Evolutionary conservation across 2,113 vertebrate genomes (phyloP).

Genomic region (Enhydra lutris): DNA sequence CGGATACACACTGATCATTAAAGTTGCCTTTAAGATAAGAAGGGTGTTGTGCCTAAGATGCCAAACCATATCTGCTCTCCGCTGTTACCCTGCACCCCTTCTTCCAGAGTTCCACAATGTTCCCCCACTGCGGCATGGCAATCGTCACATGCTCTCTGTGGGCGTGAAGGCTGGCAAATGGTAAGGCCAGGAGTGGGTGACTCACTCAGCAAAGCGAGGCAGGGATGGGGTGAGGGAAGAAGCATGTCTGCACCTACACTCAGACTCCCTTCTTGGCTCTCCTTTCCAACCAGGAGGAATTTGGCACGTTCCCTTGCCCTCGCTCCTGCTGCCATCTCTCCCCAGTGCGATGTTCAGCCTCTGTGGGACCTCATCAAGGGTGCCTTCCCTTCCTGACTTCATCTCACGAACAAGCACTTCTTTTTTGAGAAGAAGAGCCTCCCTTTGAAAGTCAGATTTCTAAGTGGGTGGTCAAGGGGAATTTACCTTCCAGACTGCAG

Average conservation of each 20-base stretch:
- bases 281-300: not conserved
- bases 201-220: not conserved
- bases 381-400: not conserved
- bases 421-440: not conserved
- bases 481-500: not conserved
- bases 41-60: not conserved
- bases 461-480: not conserved
- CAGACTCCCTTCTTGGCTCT: not conserved
- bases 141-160: not conserved
- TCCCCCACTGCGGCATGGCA: not conserved
- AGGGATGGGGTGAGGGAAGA: not conserved
- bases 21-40: not conserved
- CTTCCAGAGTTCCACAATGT: not conserved
- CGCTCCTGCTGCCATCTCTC: too few species aligned
- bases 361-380: not conserved
- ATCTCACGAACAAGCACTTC: not conserved
- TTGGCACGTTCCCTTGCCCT: not conserved
- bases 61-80: not conserved
- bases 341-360: rapidly evolving
- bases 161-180: not conserved
- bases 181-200: not conserved
- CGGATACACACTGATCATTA: not conserved
- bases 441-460: not conserved
- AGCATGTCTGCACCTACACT: not conserved
- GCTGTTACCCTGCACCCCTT: not conserved